Evolutionary conservation across 2,797 vertebrate genomes (phyloP).

Genomic region (Sternarchorhynchus goeldii): DNA sequence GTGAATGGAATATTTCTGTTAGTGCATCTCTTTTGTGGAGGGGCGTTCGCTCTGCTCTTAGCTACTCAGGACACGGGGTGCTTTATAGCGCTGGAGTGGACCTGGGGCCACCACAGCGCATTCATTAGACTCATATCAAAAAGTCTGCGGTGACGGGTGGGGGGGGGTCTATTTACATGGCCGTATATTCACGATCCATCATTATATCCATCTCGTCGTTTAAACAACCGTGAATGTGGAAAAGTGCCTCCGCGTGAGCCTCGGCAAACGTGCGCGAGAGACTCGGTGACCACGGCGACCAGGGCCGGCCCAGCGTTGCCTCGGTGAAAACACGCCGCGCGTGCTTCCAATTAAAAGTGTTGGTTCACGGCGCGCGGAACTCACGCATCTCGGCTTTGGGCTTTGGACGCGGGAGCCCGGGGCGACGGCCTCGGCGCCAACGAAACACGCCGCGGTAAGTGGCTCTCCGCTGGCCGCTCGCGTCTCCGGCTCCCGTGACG

Average conservation of each 20-base stretch:
- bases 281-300: not conserved
- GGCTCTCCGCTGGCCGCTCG: constrained; percentile 48
- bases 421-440: constrained; percentile 33
- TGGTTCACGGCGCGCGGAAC: constrained; percentile 17
- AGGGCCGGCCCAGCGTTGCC: no score
- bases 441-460: constrained; percentile 45
- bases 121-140: constrained; percentile 59
- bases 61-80: constrained; percentile 35
- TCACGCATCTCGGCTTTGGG: constrained; percentile 38
- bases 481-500: constrained; percentile 50
- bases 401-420: constrained; percentile 8
- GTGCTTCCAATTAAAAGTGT: constrained; percentile 30
- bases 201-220: constrained; percentile 47
- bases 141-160: constrained; percentile 30
- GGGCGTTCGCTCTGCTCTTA: constrained; percentile 40
- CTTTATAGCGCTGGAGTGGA: constrained; percentile 58
- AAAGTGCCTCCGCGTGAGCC: not conserved
- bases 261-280: not conserved
- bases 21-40: constrained; percentile 55
- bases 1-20: constrained; percentile 60
- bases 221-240: constrained; percentile 21
- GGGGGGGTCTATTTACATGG: constrained; percentile 46
- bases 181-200: constrained; percentile 43
- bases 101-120: constrained; percentile 23
- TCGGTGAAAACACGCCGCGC: constrained; percentile 4